Conservation (phyloP, 2,888 invertebrate genomes). For the Temnothorax unifasciatus region DNA sequence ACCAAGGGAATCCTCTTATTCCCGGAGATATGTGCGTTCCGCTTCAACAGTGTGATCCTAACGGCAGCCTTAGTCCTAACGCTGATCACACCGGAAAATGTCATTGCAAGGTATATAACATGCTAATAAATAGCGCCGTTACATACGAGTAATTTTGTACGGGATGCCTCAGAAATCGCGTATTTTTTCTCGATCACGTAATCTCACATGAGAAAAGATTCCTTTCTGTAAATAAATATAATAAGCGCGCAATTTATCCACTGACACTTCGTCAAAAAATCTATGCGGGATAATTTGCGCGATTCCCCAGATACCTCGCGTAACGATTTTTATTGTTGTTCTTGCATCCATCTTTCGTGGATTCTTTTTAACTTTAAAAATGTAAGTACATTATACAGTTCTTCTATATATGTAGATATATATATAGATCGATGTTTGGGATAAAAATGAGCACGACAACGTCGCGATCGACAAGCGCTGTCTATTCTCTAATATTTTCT, state of each 20-base stretch:
- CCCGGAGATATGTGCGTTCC: conserved; percentile 92
- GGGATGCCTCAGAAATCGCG: not conserved
- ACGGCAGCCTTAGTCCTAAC: conserved; percentile 88
- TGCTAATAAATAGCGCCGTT: not conserved
- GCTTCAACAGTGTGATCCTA: conserved; percentile 90
- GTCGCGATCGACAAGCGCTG: not conserved
- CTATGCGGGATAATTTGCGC: not conserved
- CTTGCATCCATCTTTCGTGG: conserved; percentile 64
- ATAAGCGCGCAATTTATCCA: not conserved
- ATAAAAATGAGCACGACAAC: conserved; percentile 15
- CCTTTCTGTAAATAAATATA: not conserved
- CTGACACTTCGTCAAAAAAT: not conserved
- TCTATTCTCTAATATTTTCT: conserved; percentile 68
- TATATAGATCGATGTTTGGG: not conserved
- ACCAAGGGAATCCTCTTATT: conserved; percentile 92
- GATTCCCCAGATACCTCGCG: not conserved
- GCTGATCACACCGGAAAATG: conserved; percentile 88
- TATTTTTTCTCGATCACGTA: not conserved
- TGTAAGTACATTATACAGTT: conserved; percentile 60
- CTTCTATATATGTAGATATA: not conserved
- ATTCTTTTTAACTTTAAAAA: conserved; percentile 50
- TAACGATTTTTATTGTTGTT: conserved; percentile 75
- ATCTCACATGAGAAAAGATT: not conserved
- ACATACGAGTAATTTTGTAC: not conserved
- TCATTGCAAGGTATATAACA: conserved; percentile 90